Percentiles rank a stretch among this genome's conserved stretches.
These are phyloP conservation scores for Eupithecia insigniata DNA, from an alignment of 2,888 invertebrate species.

Conservation along the genomic window DNA sequence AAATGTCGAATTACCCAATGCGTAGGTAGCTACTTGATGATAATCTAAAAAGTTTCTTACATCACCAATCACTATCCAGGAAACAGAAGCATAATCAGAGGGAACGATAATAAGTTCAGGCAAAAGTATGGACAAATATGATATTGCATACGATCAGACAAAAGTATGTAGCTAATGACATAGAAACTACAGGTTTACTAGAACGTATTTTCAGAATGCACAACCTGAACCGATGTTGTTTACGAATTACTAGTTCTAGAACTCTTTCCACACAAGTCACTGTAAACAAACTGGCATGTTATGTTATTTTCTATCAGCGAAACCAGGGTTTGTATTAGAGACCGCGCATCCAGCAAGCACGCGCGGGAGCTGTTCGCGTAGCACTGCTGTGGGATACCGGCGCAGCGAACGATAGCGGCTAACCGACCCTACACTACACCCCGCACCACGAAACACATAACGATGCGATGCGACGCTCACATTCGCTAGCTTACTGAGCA, in stretches of 20 bases:
- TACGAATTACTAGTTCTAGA: slow-evolving; percentile 60
- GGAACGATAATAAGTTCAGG: slow-evolving; percentile 49
- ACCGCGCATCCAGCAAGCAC: slow-evolving; percentile 72
- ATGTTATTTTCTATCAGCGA: slow-evolving; percentile 66
- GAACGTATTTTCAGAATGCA: slow-evolving; percentile 19
- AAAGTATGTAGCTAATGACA: slow-evolving; percentile 46
- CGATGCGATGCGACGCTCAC: slow-evolving; percentile 54
- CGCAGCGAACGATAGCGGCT: slow-evolving; percentile 81
- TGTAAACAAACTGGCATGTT: slow-evolving; percentile 69
- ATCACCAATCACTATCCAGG: slow-evolving; percentile 22
- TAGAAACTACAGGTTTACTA: slow-evolving; percentile 19
- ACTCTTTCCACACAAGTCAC: slow-evolving; percentile 72
- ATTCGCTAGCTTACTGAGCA: slow-evolving; percentile 48
- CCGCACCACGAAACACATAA: slow-evolving; percentile 66
- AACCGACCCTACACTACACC: slow-evolving; percentile 73
- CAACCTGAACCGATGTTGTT: slow-evolving; percentile 50
- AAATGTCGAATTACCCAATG: slow-evolving; percentile 7
- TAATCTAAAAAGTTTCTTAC: slow-evolving; percentile 21
- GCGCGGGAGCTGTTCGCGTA: slow-evolving; percentile 75
- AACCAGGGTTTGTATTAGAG: slow-evolving; percentile 51
- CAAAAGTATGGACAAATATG: slow-evolving; percentile 52
- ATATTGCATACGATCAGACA: slow-evolving; percentile 49
- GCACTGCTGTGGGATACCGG: slow-evolving; percentile 71
- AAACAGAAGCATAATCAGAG: slow-evolving; percentile 9
- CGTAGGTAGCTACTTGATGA: slow-evolving; percentile 15